Percentiles rank a stretch among this genome's conserved stretches.
Conservation (phyloP, 2,888 invertebrate species). For the Ichneumon xanthorius region DNA sequence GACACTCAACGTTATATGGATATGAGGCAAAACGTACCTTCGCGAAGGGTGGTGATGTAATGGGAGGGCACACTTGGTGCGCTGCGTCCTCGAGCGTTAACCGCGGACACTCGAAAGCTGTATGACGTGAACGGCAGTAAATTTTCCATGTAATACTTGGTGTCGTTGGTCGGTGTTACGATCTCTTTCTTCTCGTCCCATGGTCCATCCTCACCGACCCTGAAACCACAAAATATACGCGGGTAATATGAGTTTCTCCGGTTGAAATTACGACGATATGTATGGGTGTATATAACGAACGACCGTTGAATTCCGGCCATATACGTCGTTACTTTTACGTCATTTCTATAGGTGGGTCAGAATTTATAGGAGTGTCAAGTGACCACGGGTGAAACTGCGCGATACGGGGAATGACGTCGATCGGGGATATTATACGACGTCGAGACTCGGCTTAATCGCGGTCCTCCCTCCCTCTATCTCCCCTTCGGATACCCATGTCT, state of each 20-base stretch:
- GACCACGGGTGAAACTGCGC: conserved; percentile 30
- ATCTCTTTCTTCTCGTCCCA: conserved; percentile 89
- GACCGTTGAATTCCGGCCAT: neutral
- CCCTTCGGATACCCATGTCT: conserved; percentile 23
- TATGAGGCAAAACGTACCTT: conserved; percentile 86
- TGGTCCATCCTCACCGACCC: conserved; percentile 89
- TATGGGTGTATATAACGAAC: neutral
- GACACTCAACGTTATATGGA: neutral
- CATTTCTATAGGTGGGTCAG: conserved; percentile 34
- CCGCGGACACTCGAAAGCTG: conserved; percentile 90
- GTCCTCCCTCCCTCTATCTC: conserved; percentile 4
- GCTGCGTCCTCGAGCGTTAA: conserved; percentile 90
- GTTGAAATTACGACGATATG: neutral
- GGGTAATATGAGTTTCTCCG: neutral
- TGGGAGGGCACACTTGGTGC: conserved; percentile 90
- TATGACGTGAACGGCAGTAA: conserved; percentile 91
- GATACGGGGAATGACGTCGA: conserved; percentile 47
- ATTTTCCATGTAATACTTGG: conserved; percentile 88
- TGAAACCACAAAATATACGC: conserved; percentile 81
- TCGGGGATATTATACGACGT: conserved; percentile 54
- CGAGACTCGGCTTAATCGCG: conserved; percentile 35
- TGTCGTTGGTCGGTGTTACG: conserved; percentile 88
- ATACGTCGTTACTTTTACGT: conserved; percentile 11
- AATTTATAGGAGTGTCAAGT: conserved; percentile 53
- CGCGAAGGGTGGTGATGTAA: conserved; percentile 90